Evolutionary conservation across 2,797 vertebrate genomes (phyloP).

Genomic region (Sandelia bainsii): DNA sequence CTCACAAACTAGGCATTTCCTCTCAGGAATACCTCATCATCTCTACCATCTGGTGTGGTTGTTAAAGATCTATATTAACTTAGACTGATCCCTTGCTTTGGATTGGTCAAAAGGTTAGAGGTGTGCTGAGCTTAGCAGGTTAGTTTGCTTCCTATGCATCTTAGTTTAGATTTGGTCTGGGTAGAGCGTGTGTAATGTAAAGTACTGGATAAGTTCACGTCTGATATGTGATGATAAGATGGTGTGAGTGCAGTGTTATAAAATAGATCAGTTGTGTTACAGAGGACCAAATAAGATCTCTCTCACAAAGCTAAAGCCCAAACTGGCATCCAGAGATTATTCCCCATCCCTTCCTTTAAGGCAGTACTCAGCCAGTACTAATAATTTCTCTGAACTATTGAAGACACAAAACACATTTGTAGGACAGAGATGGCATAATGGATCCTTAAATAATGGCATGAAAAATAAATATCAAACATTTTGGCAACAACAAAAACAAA

Average conservation of each 20-base stretch:
- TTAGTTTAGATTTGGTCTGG: background rate
- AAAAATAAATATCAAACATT: too few species aligned
- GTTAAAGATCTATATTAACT: conserved; percentile 36
- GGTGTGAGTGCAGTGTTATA: background rate
- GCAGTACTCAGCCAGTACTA: background rate
- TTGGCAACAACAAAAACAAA: too few species aligned
- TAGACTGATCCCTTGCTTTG: conserved; percentile 30
- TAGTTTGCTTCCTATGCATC: conserved; percentile 53
- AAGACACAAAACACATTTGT: background rate
- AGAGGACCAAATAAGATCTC: background rate
- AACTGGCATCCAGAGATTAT: background rate
- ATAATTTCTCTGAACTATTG: background rate
- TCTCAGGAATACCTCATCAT: conserved; percentile 38
- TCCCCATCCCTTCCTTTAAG: background rate
- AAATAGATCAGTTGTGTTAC: background rate
- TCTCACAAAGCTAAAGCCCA: background rate
- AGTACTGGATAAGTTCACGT: background rate
- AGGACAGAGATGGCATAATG: background rate
- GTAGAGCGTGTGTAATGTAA: conserved; percentile 3
- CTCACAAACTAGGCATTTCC: conserved; percentile 3
- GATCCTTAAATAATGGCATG: too few species aligned
- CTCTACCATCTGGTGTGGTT: conserved; percentile 45
- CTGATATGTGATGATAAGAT: background rate
- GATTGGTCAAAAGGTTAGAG: conserved; percentile 32
- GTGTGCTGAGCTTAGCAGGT: conserved; percentile 55